Evolutionary conservation across 2,113 vertebrate species (phyloP), one percentile per base, ranked within the genome.

Genomic region (Nycticryphes semicollaris): DNA sequence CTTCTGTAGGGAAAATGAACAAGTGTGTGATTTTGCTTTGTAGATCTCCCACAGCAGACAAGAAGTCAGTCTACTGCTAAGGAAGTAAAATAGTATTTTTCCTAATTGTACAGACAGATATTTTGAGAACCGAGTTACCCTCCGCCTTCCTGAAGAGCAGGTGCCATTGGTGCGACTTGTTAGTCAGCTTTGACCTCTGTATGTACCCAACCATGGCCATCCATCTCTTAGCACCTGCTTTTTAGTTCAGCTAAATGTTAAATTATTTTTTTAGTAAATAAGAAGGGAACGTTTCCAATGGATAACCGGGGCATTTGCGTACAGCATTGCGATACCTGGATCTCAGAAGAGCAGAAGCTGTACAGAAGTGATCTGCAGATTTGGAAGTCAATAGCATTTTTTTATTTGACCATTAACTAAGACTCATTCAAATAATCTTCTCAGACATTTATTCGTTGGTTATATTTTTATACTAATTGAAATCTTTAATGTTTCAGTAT

Each of bases 381-480:
- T 27, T 78, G 60, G 57, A 84, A 96, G 56, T 37, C 60, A 27
- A 20, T 60, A 93, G 56, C 53, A 43, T 89, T 90, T 62, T 59
- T 62, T 87, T 87, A 48, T 73, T 72, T 79, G 50, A 48, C 80
- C 94, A 3, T 92, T 92, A 96, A 94, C 68, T 57, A 87, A 78
- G 79, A 91, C 95, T 91, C 73, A 86, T 85, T 78, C n/a, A 60
- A 80, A 93, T 78, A 73, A 91, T 56, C 59, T 47, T 68, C 31
- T 64, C 74, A 84, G 64, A 64, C 86, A 56, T 86, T 72, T 93
- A 84, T 69, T 67, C 60, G 92, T 24, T 85, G 59, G 22, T 77
- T 85, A 13, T 87, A 59, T 96, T 94, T 96, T 95, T 92, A 81
- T 97, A 94, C 77, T 97, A 96, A 94, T 64, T 57, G 73, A 94